phyloP scores from a whole-genome alignment of 2,797 vertebrate genomes.

The Sciaenops ocellatus region DNA sequence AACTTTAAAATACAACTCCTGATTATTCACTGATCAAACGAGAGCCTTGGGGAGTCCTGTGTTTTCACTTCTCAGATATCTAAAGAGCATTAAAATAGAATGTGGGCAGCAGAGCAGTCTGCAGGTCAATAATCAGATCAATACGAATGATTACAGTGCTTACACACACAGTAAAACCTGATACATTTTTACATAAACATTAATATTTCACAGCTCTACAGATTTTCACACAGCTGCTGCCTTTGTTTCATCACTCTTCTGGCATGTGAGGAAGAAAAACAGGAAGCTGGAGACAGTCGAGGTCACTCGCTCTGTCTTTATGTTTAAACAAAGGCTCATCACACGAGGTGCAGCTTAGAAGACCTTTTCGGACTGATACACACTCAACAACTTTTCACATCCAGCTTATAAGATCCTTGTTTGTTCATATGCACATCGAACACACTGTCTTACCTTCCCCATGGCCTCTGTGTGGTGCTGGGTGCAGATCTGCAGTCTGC shows the following conservation, averaged over 20 bases:
- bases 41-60: not conserved
- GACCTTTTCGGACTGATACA: not conserved
- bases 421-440: not conserved
- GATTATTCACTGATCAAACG: not conserved
- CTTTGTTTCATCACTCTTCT: not conserved
- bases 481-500: slow-evolving; percentile 97
- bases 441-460: slow-evolving; percentile 90
- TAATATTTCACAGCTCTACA: slow-evolving; percentile 20
- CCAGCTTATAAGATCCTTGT: no score
- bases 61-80: not conserved
- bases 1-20: not conserved
- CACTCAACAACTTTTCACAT: no score
- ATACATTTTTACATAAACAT: slow-evolving; percentile 39
- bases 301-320: not conserved
- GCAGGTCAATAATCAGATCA: slow-evolving; percentile 49
- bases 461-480: slow-evolving; percentile 99
- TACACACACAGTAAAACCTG: slow-evolving; percentile 13
- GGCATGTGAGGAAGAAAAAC: slow-evolving; percentile 17
- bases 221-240: not conserved
- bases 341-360: not conserved
- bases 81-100: slow-evolving; percentile 3
- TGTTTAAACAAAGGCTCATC: not conserved
- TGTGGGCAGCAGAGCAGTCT: not conserved
- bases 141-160: slow-evolving; percentile 39
- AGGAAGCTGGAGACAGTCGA: slow-evolving; percentile 40